Percentiles rank a stretch among this genome's conserved stretches.
Conservation (phyloP, 2,797 vertebrate genomes). For the Alosa sapidissima region DNA sequence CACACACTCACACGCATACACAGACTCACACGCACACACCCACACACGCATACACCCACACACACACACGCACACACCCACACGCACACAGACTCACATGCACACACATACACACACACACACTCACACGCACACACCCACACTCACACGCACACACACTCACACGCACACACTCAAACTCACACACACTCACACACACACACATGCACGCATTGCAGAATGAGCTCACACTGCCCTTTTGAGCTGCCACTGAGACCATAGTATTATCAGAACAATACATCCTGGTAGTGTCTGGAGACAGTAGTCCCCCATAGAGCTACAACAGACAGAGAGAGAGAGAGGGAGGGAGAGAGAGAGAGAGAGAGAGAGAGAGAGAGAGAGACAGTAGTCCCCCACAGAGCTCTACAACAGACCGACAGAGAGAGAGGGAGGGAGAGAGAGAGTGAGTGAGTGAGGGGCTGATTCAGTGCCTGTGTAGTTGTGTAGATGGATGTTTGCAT, state of each 20-base stretch:
- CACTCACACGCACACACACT: neutral
- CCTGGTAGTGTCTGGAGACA: neutral
- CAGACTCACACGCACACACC: neutral
- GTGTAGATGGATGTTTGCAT: neutral
- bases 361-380: no score
- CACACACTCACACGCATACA: no score
- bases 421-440: no score
- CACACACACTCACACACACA: neutral
- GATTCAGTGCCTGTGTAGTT: neutral
- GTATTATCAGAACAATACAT: constrained; percentile 19
- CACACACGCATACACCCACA: neutral
- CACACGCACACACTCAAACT: neutral
- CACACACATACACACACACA: neutral
- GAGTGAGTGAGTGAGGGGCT: neutral
- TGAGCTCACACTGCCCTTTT: constrained; percentile 12
- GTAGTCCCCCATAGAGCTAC: neutral
- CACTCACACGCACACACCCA: neutral
- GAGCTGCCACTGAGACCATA: neutral
- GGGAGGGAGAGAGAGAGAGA: neutral
- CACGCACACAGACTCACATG: neutral
- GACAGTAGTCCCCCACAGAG: no score
- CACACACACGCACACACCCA: neutral
- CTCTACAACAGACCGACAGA: no score
- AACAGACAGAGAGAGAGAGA: neutral
- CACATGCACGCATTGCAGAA: neutral